Evolutionary conservation across 1,140 invertebrate genomes (phyloP).

Genomic region (Trichonephila clavipes): DNA sequence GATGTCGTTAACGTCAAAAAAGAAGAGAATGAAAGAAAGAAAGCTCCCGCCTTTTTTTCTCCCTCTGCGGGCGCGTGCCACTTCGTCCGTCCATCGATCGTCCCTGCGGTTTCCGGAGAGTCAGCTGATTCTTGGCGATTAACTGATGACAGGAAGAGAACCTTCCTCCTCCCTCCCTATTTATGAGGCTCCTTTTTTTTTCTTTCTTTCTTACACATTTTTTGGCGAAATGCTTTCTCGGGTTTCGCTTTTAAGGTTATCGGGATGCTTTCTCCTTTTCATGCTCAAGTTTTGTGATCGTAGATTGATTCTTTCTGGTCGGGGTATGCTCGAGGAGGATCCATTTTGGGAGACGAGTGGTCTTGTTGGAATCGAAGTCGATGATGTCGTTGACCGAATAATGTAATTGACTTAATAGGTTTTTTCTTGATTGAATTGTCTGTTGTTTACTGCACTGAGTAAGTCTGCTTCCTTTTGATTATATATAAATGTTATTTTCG

Average conservation of each 20-base stretch:
- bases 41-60: background rate
- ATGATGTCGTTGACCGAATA: too few species aligned
- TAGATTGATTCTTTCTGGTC: too few species aligned
- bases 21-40: background rate
- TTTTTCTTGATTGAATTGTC: too few species aligned
- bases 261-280: background rate
- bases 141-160: conserved; percentile 8
- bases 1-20: too few species aligned
- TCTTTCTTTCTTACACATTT: background rate
- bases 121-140: conserved; percentile 21
- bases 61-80: background rate
- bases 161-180: background rate
- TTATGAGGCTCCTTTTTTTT: background rate
- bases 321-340: too few species aligned
- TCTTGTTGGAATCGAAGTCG: background rate
- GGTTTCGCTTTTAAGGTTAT: conserved; percentile 1
- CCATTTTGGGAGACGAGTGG: background rate
- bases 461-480: too few species aligned
- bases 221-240: background rate
- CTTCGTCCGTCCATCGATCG: background rate
- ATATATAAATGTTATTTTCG: too few species aligned
- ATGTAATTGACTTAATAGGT: too few species aligned
- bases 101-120: background rate
- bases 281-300: too few species aligned
- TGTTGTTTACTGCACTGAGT: too few species aligned